Conservation (phyloP, 2,888 invertebrate genomes). For the Malthinus seriepunctatus region DNA sequence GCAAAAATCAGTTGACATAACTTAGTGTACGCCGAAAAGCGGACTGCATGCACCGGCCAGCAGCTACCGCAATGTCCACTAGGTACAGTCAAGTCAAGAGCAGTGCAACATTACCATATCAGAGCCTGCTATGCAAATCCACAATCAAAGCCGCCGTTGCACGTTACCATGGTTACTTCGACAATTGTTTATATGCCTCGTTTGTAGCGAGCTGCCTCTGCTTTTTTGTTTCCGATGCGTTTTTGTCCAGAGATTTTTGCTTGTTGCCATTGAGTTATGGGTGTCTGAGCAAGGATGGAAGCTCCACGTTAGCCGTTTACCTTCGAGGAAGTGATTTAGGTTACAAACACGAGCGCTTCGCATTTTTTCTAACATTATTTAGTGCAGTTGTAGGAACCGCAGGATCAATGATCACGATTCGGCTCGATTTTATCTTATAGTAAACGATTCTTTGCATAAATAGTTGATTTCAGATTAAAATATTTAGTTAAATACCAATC, state of each 20-base stretch:
- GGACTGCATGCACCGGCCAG: conserved; percentile 38
- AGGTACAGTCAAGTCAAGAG: conserved; percentile 49
- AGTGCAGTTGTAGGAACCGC: conserved; percentile 27
- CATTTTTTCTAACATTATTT: conserved; percentile 29
- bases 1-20: conserved; percentile 53
- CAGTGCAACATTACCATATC: conserved; percentile 53
- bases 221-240: conserved; percentile 47
- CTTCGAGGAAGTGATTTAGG: conserved; percentile 49
- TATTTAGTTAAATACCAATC: not conserved
- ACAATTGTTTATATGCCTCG: conserved; percentile 54
- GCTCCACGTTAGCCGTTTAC: conserved; percentile 35
- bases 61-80: conserved; percentile 51
- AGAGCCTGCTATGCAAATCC: conserved; percentile 54
- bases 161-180: conserved; percentile 50
- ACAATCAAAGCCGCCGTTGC: conserved; percentile 52
- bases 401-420: conserved; percentile 34
- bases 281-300: conserved; percentile 41
- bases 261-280: conserved; percentile 51
- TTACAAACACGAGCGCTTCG: conserved; percentile 32
- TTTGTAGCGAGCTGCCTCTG: conserved; percentile 50
- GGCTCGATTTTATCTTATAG: conserved; percentile 29
- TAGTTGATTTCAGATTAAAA: conserved; percentile 1
- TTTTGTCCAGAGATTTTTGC: conserved; percentile 52
- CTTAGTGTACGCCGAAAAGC: conserved; percentile 53
- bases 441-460: conserved; percentile 12